These are phyloP conservation scores for Dilophus febrilis DNA, from an alignment of 2,888 invertebrate species.

Conservation along the genomic window DNA sequence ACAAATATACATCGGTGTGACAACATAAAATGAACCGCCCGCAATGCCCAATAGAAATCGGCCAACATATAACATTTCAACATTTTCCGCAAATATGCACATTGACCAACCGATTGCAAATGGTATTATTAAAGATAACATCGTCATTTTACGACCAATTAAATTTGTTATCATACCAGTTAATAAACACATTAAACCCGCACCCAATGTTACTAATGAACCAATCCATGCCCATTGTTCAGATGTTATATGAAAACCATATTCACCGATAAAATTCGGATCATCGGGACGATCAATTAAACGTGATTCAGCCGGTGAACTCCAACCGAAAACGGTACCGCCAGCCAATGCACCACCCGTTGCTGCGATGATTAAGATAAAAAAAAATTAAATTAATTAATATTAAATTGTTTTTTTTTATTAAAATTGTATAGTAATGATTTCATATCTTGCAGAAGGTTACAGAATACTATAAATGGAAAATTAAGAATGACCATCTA, in stretches of 20 bases:
- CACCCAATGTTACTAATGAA: conserved; percentile 52
- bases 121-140: conserved; percentile 34
- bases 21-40: conserved; percentile 61
- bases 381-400: no score
- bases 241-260: conserved; percentile 34
- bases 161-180: conserved; percentile 52
- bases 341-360: conserved; percentile 63
- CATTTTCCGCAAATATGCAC: conserved; percentile 52
- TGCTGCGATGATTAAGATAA: conserved; percentile 28
- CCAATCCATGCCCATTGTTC: conserved; percentile 52
- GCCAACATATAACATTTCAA: conserved; percentile 24
- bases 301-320: conserved; percentile 42
- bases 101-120: conserved; percentile 58
- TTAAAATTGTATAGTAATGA: no score
- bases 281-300: conserved; percentile 9
- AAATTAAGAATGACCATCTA: no score
- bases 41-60: conserved; percentile 27
- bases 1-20: conserved; percentile 67
- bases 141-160: conserved; percentile 52
- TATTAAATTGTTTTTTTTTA: no score
- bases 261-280: conserved; percentile 22
- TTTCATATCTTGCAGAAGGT: no score
- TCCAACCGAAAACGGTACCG: conserved; percentile 63
- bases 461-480: no score
- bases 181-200: conserved; percentile 52